These are phyloP conservation scores for Trichonephila inaurata DNA, from an alignment of 1,140 invertebrate species.

Conservation along the genomic window DNA sequence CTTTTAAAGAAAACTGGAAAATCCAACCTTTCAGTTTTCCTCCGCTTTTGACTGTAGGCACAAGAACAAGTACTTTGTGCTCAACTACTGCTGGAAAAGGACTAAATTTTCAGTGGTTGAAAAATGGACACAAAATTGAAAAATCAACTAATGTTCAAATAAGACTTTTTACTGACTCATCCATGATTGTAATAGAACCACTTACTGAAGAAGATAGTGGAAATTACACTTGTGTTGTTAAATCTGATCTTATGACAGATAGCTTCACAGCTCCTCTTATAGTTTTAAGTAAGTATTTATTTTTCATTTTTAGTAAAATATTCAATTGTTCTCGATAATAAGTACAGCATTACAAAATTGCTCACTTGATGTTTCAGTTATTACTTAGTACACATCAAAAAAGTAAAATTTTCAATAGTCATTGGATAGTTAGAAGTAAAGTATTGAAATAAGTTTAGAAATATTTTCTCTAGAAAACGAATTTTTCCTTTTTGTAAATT, in stretches of 20 bases:
- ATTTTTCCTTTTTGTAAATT: no score
- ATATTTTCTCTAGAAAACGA: no score
- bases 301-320: neutral
- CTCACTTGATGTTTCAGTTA: no score
- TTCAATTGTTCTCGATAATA: slow-evolving; percentile 57
- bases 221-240: slow-evolving; percentile 81
- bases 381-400: no score
- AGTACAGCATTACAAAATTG: no score
- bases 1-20: slow-evolving; percentile 16
- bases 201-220: slow-evolving; percentile 72
- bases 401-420: no score
- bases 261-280: slow-evolving; percentile 69
- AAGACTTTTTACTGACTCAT: slow-evolving; percentile 41
- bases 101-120: slow-evolving; percentile 59
- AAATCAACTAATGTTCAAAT: slow-evolving; percentile 27
- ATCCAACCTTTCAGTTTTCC: slow-evolving; percentile 74
- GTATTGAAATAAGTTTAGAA: no score
- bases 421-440: no score
- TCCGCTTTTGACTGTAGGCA: slow-evolving; percentile 20
- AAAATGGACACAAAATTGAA: slow-evolving; percentile 43
- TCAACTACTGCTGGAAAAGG: slow-evolving; percentile 26
- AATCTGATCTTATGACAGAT: slow-evolving; percentile 78
- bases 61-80: slow-evolving; percentile 51
- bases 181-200: slow-evolving; percentile 49
- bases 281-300: slow-evolving; percentile 70